phyloP scores from a whole-genome alignment of 2,888 invertebrate genomes.

The Hypselothyrea guttata region DNA sequence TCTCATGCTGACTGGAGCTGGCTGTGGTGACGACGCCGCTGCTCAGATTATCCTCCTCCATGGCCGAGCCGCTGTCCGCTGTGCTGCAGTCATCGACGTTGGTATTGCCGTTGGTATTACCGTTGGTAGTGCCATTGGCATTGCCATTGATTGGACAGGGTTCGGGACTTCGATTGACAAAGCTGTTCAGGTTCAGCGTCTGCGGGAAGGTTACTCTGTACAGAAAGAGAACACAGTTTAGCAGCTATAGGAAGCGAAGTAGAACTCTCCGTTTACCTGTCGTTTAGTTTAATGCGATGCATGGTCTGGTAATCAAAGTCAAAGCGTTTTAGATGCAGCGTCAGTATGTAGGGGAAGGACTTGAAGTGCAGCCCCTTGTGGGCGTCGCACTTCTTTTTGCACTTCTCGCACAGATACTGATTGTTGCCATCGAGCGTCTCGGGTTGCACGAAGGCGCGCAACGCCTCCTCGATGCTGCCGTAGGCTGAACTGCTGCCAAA shows the following conservation, averaged over 20 bases:
- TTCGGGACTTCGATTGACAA: conserved; percentile 83
- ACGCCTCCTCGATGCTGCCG: conserved; percentile 91
- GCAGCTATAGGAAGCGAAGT: background rate
- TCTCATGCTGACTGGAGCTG: conserved; percentile 80
- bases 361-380: conserved; percentile 94
- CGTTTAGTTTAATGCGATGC: conserved; percentile 93
- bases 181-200: conserved; percentile 89
- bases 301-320: conserved; percentile 93
- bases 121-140: conserved; percentile 83
- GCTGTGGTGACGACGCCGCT: conserved; percentile 82
- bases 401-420: conserved; percentile 93
- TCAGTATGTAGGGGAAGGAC: conserved; percentile 92
- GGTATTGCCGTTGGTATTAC: conserved; percentile 83
- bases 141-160: conserved; percentile 62
- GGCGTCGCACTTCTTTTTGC: conserved; percentile 93
- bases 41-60: conserved; percentile 85
- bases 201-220: conserved; percentile 91
- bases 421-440: conserved; percentile 92
- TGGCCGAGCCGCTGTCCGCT: conserved; percentile 88
- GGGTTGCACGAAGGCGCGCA: conserved; percentile 91
- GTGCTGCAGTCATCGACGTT: conserved; percentile 86
- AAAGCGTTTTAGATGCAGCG: conserved; percentile 93
- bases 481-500: conserved; percentile 90
- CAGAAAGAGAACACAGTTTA: background rate
- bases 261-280: conserved; percentile 85